A percentile compares a stretch with the other conserved stretches of the same genome.
Evolutionary conservation across 2,797 vertebrate species (phyloP).

Genomic region (Sebastes melanostomus): DNA sequence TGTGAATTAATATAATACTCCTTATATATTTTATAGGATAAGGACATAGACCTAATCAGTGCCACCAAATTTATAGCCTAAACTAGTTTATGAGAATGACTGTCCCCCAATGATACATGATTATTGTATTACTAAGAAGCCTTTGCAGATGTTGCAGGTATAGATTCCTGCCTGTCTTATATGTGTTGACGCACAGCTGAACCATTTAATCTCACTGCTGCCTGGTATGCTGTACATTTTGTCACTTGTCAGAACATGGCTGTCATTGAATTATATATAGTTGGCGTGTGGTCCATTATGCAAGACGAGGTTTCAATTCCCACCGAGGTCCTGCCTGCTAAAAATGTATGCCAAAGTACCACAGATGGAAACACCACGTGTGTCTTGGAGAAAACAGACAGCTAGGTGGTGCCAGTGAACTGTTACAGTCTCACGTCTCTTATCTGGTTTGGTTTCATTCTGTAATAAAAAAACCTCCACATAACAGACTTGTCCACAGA

Average conservation of each 20-base stretch:
- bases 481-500: neutral
- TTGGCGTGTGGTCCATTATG: neutral
- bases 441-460: neutral
- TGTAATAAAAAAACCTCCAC: neutral
- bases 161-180: neutral
- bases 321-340: neutral
- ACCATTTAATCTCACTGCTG: neutral
- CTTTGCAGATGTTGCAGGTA: neutral
- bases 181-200: neutral
- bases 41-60: neutral
- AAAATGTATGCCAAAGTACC: neutral
- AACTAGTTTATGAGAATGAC: neutral
- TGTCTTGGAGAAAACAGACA: neutral
- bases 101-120: neutral
- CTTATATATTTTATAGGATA: neutral
- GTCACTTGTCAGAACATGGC: neutral
- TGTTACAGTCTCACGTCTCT: neutral
- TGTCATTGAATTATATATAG: neutral
- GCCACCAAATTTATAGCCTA: neutral
- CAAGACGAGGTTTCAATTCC: neutral
- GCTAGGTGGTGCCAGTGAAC: constrained; percentile 59
- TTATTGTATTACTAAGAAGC: neutral
- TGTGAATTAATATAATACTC: no score
- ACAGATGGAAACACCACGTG: neutral
- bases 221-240: neutral